phyloP scores from a whole-genome alignment of 2,113 vertebrate species.

The Microcebus tavaratra region DNA sequence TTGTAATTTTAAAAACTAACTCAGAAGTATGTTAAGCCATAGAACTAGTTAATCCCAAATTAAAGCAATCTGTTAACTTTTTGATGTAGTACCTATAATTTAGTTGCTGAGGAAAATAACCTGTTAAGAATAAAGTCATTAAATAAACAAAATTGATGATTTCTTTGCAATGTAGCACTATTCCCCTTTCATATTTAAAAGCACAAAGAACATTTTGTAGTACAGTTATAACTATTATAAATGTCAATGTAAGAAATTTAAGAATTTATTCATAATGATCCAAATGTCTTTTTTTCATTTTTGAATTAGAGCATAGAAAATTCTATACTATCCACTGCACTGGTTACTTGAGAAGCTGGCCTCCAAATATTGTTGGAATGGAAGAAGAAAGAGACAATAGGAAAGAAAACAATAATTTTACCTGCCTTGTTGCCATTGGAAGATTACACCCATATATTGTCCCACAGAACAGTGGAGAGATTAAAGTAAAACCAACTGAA shows the following conservation, averaged over 20 bases:
- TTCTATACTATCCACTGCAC: conserved; percentile 98
- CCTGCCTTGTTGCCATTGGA: conserved; percentile 96
- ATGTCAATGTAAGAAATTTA: neutral
- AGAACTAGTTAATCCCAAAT: neutral
- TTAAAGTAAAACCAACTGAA: conserved; percentile 94
- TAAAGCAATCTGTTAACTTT: neutral
- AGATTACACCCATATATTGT: conserved; percentile 93
- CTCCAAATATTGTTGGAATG: conserved; percentile 92
- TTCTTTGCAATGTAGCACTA: neutral
- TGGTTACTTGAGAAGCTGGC: conserved; percentile 98
- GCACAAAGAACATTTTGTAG: neutral
- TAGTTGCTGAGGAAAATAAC: neutral
- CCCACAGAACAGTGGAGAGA: conserved; percentile 90
- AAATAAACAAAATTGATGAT: neutral
- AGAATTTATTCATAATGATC: neutral
- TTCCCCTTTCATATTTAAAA: neutral
- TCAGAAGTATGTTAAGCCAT: neutral
- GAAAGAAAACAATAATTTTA: conserved; percentile 93
- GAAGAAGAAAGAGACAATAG: conserved; percentile 94
- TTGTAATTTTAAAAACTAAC: neutral
- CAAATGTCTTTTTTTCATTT: neutral
- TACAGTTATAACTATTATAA: neutral
- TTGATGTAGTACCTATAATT: neutral
- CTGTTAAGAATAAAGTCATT: neutral
- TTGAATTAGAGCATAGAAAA: conserved; percentile 92